Conservation (phyloP, 2,113 vertebrate species). For the Pseudolaguvia tuberculata region DNA sequence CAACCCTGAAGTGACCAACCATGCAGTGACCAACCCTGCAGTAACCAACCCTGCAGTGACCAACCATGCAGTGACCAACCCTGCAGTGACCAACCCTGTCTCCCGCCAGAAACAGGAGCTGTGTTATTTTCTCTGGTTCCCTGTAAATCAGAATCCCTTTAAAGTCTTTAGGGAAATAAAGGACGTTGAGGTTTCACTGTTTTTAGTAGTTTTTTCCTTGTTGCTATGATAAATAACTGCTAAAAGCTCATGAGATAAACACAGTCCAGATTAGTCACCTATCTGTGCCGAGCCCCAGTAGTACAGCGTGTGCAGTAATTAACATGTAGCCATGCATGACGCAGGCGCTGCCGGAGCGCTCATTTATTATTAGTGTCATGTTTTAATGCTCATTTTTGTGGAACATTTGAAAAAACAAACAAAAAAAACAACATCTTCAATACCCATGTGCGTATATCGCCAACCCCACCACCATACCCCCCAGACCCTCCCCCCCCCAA, state of each 20-base stretch:
- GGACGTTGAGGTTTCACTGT: neutral
- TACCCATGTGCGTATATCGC: too few species aligned
- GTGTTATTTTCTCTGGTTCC: too few species aligned
- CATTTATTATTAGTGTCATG: conserved; percentile 5
- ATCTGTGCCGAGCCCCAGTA: conserved; percentile 1
- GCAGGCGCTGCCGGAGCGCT: neutral
- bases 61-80: too few species aligned
- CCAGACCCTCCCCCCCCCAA: too few species aligned
- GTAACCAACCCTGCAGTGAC: too few species aligned
- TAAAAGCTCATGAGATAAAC: conserved; percentile 20
- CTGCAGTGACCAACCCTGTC: too few species aligned
- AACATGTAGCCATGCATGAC: conserved; percentile 11
- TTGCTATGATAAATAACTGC: conserved; percentile 15
- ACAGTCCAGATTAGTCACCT: conserved; percentile 2
- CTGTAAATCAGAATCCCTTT: neutral
- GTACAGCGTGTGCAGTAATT: conserved; percentile 20
- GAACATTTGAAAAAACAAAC: neutral
- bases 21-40: too few species aligned
- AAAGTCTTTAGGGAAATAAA: neutral
- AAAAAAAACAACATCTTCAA: neutral
- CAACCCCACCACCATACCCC: too few species aligned
- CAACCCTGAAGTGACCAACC: too few species aligned
- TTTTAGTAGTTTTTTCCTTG: neutral
- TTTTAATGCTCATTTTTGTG: neutral
- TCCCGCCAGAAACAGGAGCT: too few species aligned